A percentile compares a stretch with the other conserved stretches of the same genome.
Conservation (phyloP, 2,113 vertebrate genomes). For the Pogonocichla stellata region DNA sequence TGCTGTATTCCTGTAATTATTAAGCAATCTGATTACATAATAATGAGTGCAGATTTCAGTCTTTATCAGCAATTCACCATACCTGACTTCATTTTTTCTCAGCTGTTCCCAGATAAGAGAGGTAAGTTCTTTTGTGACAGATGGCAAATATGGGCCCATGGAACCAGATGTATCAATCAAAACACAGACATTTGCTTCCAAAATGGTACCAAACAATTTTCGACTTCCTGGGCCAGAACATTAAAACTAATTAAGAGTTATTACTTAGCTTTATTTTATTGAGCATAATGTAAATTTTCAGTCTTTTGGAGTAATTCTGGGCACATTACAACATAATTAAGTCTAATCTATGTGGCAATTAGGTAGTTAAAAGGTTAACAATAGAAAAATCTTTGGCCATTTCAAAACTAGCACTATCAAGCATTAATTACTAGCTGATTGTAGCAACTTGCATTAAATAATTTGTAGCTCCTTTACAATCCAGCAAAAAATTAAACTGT, state of each 20-base stretch:
- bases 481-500: not conserved
- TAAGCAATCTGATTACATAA: not conserved
- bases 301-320: not conserved
- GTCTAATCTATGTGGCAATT: not conserved
- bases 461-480: not conserved
- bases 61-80: not conserved
- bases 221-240: constrained; percentile 74
- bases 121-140: constrained; percentile 70
- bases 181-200: constrained; percentile 80
- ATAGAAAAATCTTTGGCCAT: not conserved
- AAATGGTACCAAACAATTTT: constrained; percentile 74
- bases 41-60: not conserved
- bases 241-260: not conserved
- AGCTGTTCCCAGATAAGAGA: constrained; percentile 87
- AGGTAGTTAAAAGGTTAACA: not conserved
- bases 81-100: constrained; percentile 73
- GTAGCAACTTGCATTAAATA: not conserved
- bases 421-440: not conserved
- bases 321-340: not conserved
- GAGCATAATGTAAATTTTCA: not conserved
- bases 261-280: not conserved
- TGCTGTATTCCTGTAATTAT: not conserved
- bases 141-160: constrained; percentile 68
- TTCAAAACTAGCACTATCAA: not conserved
- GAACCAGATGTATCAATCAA: constrained; percentile 83